A percentile compares a stretch with the other conserved stretches of the same genome.
Conservation (phyloP, 2,113 vertebrate species). For the Illadopsis cleaveri region DNA sequence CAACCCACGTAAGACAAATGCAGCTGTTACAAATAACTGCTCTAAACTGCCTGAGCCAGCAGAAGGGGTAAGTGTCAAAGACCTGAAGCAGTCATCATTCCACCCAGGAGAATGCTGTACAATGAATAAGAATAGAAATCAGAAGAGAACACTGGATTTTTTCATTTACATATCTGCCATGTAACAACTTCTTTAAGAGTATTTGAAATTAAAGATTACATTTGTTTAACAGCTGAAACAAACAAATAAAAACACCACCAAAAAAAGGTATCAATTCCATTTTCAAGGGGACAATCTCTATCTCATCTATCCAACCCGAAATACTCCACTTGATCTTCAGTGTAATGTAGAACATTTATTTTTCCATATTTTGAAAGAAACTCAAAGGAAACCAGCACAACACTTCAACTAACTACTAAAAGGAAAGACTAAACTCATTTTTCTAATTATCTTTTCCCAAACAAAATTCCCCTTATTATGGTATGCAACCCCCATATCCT, state of each 20-base stretch:
- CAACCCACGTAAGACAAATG: conserved; percentile 28
- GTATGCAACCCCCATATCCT: neutral
- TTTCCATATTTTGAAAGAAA: neutral
- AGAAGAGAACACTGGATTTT: neutral
- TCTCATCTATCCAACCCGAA: neutral
- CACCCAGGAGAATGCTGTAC: neutral
- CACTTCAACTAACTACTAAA: neutral
- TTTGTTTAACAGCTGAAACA: neutral
- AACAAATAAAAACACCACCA: neutral
- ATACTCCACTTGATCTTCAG: neutral
- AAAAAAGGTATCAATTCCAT: neutral
- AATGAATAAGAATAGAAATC: conserved; percentile 10
- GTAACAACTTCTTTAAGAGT: conserved; percentile 30
- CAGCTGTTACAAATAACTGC: conserved; percentile 55
- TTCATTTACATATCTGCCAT: neutral
- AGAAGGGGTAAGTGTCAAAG: neutral
- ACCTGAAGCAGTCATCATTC: conserved; percentile 8
- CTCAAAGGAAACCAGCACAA: neutral
- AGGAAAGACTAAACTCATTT: neutral
- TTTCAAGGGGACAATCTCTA: neutral
- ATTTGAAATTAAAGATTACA: neutral
- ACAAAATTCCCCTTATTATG: neutral
- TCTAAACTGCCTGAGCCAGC: conserved; percentile 25
- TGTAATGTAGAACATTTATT: neutral
- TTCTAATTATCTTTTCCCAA: neutral